A percentile compares a stretch with the other conserved stretches of the same genome.
Conservation (phyloP, 2,113 vertebrate species). For the Aix galericulata region DNA sequence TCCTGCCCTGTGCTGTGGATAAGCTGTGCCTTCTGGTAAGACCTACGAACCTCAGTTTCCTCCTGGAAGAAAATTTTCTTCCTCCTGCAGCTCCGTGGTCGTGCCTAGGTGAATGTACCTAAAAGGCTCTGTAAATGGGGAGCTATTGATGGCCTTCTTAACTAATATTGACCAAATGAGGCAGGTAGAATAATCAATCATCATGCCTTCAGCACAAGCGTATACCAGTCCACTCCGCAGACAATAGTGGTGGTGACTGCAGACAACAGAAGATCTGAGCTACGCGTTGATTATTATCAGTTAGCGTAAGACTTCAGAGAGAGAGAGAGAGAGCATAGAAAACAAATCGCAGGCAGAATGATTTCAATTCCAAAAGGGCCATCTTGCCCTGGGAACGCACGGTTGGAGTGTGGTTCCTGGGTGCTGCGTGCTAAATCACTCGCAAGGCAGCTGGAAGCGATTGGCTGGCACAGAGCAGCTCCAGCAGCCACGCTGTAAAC, state of each 20-base stretch:
- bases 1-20: neutral
- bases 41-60: neutral
- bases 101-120: neutral
- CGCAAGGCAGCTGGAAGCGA: neutral
- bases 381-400: neutral
- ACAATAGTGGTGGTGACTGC: neutral
- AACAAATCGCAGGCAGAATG: neutral
- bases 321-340: neutral
- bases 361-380: neutral
- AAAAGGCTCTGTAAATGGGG: neutral
- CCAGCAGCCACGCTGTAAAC: neutral
- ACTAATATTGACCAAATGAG: neutral
- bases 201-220: neutral
- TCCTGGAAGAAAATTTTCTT: neutral
- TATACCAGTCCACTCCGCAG: neutral
- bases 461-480: constrained; percentile 19
- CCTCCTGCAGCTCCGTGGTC: neutral
- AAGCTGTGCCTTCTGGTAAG: neutral
- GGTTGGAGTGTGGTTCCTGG: neutral
- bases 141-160: neutral
- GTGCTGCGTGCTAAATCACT: neutral
- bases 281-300: neutral
- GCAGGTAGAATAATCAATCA: neutral
- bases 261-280: neutral
- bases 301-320: neutral